A percentile compares a stretch with the other conserved stretches of the same genome.
Evolutionary conservation across 2,113 vertebrate species (phyloP).

Genomic region (Toxostoma redivivum): DNA sequence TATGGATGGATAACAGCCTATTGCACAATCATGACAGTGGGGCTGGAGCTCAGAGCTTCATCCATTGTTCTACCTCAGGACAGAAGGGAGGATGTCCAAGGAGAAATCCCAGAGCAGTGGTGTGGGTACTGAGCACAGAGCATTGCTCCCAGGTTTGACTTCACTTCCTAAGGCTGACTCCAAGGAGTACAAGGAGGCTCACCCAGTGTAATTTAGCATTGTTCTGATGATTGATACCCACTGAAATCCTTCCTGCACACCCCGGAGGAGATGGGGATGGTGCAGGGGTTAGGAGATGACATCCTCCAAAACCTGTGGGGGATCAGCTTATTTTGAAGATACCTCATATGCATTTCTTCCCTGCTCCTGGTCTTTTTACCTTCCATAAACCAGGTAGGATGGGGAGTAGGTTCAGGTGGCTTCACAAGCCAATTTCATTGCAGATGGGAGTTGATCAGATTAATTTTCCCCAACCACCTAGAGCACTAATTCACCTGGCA

Average conservation of each 20-base stretch:
- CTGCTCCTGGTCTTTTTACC: background rate
- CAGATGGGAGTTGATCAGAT: background rate
- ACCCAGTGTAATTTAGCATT: background rate
- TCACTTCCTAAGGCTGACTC: background rate
- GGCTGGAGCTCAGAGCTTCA: background rate
- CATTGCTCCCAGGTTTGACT: background rate
- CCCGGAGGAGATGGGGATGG: background rate
- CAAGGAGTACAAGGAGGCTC: background rate
- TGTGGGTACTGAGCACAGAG: background rate
- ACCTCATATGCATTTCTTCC: background rate
- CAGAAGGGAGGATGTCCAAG: background rate
- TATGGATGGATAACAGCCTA: background rate
- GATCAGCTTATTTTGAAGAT: background rate
- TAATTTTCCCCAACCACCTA: background rate
- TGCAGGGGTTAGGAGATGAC: background rate
- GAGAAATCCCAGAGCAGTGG: background rate
- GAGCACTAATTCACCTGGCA: background rate
- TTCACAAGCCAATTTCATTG: background rate
- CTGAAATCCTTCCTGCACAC: background rate
- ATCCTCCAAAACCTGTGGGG: background rate
- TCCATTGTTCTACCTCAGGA: background rate
- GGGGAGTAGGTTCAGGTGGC: background rate
- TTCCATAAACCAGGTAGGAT: background rate
- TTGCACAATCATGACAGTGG: background rate
- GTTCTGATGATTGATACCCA: background rate